Base-by-base conservation (phyloP, 2,888 invertebrate species). In the Kuschelorhynchus macadamiae region DNA sequence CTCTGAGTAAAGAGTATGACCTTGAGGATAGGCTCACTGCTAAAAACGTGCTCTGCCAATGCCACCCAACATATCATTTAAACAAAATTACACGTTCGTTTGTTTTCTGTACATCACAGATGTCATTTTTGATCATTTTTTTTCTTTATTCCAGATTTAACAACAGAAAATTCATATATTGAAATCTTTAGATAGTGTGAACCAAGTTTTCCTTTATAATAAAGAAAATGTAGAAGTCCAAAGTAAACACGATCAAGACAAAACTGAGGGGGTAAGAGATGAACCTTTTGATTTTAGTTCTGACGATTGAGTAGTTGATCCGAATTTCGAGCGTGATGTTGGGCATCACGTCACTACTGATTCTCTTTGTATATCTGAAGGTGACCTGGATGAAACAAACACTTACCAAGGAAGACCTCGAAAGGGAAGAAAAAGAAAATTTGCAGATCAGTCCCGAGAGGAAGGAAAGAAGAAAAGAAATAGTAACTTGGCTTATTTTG, bases 271-370 rank as follows among this genome's bases (percentile, higher is more conserved):
- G 25, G 11, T 50, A 21, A 14, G 44, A 12, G 59, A 47, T 33
- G 49, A 60, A 60, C 18, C 49, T 53, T 21, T 50, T 60, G 62
- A 52, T 42, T 52, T 18, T 46, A 20, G 44, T 30, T 62, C 52
- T 20, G 61, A 61, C 41, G 52, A 61, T 50, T 61, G 50, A 50
- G 52, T 62, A 46, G 42, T 44, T 62, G 52, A 62, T 44, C 62
- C 62, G 32, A 9, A 12, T 25, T 60, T 49, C 42, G 49, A 60
- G 41, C 49, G 32, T n/a, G n/a, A 9, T 36, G 49, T 62, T 42
- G n/a, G 18, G 49, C 25, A n/a, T 49, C 52, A 12, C n/a, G 30
- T 61, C 32, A 52, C 41, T 30, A 50, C 52, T 32, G 62, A 62
- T 41, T 62, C 46, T 18, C 36, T n/a, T 36, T 11, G 20, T 42